phyloP scores from a whole-genome alignment of 2,113 vertebrate genomes.

The Archocentrus centrarchus region DNA sequence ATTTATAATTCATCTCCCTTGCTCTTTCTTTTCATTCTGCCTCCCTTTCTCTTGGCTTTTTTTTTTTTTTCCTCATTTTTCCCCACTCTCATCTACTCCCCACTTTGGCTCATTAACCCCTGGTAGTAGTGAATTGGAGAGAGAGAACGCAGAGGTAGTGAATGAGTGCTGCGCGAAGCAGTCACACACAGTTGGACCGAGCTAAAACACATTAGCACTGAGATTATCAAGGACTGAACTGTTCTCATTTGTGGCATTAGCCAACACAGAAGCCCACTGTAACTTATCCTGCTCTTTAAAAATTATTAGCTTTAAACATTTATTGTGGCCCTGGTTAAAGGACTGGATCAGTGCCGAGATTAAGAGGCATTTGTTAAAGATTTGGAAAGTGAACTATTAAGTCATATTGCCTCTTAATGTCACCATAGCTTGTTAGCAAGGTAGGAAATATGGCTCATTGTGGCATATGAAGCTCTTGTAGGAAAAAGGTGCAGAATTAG shows the following conservation, averaged over 20 bases:
- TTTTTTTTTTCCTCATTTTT: neutral
- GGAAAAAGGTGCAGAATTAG: constrained; percentile 41
- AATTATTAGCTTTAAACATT: constrained; percentile 45
- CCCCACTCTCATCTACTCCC: constrained; percentile 46
- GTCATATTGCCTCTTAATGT: constrained; percentile 25
- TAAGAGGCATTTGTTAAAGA: constrained; percentile 25
- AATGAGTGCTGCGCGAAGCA: constrained; percentile 31
- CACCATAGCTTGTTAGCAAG: constrained; percentile 22
- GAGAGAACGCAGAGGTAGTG: constrained; percentile 39
- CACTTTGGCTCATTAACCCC: constrained; percentile 72
- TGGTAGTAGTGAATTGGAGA: constrained; percentile 50
- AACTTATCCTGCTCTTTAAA: constrained; percentile 37
- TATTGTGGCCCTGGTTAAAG: constrained; percentile 23
- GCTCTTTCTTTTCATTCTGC: constrained; percentile 45
- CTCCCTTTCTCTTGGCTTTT: constrained; percentile 48
- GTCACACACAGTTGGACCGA: constrained; percentile 39
- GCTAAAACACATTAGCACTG: constrained; percentile 48
- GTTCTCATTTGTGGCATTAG: constrained; percentile 46
- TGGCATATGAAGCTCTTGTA: constrained; percentile 34
- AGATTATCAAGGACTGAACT: constrained; percentile 52
- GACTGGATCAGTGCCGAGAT: constrained; percentile 1
- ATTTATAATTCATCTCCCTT: constrained; percentile 74
- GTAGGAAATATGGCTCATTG: constrained; percentile 45
- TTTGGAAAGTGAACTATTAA: constrained; percentile 34
- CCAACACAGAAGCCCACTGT: constrained; percentile 20